phyloP scores from a whole-genome alignment of 2,888 invertebrate genomes.

The Agonum fuliginosum region DNA sequence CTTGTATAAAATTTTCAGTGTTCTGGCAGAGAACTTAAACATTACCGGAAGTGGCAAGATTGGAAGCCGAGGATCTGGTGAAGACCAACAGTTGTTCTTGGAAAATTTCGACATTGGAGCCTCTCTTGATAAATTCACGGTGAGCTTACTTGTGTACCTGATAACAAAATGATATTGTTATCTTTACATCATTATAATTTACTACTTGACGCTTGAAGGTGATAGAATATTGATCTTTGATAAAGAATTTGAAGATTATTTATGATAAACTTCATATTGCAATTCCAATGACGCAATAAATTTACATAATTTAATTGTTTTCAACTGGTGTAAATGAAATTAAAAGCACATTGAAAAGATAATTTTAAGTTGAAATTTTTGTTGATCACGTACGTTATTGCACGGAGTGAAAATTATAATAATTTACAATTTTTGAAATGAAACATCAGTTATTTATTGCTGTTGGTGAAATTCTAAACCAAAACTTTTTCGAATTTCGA shows the following conservation, averaged over 20 bases:
- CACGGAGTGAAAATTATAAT: too few relatives aligned
- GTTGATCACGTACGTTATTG: too few relatives aligned
- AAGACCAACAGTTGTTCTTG: slow-evolving; percentile 34
- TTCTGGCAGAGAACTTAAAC: not conserved
- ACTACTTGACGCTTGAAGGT: not conserved
- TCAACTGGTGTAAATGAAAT: too few relatives aligned
- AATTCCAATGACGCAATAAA: too few relatives aligned
- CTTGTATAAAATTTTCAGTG: not conserved
- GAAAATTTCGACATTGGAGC: slow-evolving; percentile 21
- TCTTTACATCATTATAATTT: not conserved
- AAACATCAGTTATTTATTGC: too few relatives aligned
- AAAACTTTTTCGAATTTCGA: too few relatives aligned
- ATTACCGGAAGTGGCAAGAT: slow-evolving; percentile 23
- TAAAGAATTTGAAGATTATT: not conserved
- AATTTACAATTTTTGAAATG: too few relatives aligned
- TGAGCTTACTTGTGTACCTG: not conserved
- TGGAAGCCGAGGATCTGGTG: slow-evolving; percentile 33
- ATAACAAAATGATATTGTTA: not conserved
- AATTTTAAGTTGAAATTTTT: too few relatives aligned
- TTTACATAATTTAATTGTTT: too few relatives aligned
- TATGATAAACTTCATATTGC: not conserved
- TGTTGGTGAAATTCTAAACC: too few relatives aligned
- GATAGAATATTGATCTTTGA: not conserved
- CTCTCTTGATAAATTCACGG: slow-evolving; percentile 18
- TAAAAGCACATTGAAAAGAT: too few relatives aligned